Conservation (phyloP, 2,888 invertebrate genomes). For the Aquatica leii region DNA sequence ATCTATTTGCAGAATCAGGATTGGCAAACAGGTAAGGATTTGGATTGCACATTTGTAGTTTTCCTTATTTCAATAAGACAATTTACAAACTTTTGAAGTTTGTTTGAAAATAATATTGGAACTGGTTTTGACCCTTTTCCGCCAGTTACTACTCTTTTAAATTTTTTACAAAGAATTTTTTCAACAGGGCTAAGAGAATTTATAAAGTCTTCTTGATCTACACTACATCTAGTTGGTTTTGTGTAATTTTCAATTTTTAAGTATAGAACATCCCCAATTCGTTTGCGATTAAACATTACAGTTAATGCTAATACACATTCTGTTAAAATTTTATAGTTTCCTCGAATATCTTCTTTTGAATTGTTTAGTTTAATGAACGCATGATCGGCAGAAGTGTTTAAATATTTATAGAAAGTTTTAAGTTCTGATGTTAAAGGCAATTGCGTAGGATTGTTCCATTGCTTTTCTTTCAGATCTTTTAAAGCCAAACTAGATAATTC, state of each 20-base stretch:
- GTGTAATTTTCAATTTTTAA: constrained; percentile 15
- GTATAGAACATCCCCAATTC: constrained; percentile 37
- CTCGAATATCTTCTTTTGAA: too few relatives aligned
- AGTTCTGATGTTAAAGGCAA: constrained; percentile 6
- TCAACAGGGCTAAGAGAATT: too few relatives aligned
- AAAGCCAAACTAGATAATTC: constrained; percentile 44
- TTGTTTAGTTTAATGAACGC: too few relatives aligned
- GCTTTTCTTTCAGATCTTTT: constrained; percentile 28
- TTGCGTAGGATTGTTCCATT: constrained; percentile 1
- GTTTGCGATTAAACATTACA: constrained; percentile 22
- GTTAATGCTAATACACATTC: constrained; percentile 17
- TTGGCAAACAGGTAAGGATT: constrained; percentile 45
- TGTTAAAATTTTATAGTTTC: too few relatives aligned
- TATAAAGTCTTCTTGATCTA: constrained; percentile 37
- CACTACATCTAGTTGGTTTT: too few relatives aligned
- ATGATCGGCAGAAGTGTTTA: too few relatives aligned
- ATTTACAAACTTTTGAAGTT: constrained; percentile 29
- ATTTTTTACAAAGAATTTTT: constrained; percentile 35
- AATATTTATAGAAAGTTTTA: too few relatives aligned
- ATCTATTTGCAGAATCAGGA: constrained; percentile 33
- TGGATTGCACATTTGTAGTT: constrained; percentile 35
- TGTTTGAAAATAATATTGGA: constrained; percentile 39
- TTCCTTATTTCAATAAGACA: too few relatives aligned
- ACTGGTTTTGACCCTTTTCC: too few relatives aligned
- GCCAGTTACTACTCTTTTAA: too few relatives aligned